Conservation (phyloP, 2,888 invertebrate genomes). For the Sinopyrophorus schimmeli region DNA sequence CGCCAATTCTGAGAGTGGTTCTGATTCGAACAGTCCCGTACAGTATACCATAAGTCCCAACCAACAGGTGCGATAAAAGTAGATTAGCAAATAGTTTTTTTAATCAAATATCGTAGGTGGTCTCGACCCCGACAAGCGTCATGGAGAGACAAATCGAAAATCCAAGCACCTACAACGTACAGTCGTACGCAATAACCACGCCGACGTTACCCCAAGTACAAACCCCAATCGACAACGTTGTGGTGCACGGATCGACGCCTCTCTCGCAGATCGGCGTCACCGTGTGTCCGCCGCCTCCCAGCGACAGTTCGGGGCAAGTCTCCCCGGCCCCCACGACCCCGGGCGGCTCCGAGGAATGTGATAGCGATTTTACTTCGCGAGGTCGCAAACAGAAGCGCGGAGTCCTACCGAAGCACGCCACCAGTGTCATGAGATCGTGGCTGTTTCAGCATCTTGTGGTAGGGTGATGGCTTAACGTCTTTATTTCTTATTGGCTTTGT, state of each 20-base stretch:
- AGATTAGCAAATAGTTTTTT: background rate
- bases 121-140: slow-evolving; percentile 44
- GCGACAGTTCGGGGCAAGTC: slow-evolving; percentile 59
- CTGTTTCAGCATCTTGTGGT: slow-evolving; percentile 95
- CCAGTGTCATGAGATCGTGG: slow-evolving; percentile 96
- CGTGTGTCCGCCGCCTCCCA: slow-evolving; percentile 63
- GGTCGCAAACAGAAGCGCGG: slow-evolving; percentile 79
- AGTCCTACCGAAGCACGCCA: slow-evolving; percentile 92
- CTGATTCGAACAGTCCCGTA: slow-evolving; percentile 57
- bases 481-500: slow-evolving; percentile 60
- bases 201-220: slow-evolving; percentile 53
- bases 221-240: slow-evolving; percentile 53
- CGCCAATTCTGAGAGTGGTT: slow-evolving; percentile 54
- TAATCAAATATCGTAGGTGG: slow-evolving; percentile 40
- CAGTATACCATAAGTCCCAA: slow-evolving; percentile 55
- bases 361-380: slow-evolving; percentile 54
- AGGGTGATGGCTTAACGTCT: slow-evolving; percentile 49
- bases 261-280: slow-evolving; percentile 83
- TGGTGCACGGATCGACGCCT: slow-evolving; percentile 84
- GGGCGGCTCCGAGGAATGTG: slow-evolving; percentile 63
- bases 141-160: slow-evolving; percentile 45
- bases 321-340: slow-evolving; percentile 66
- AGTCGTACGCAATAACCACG: slow-evolving; percentile 46
- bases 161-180: slow-evolving; percentile 48
- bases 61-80: slow-evolving; percentile 47